Evolutionary conservation across 2,888 invertebrate species (phyloP), one percentile per base, ranked within the genome.

Genomic region (Hipparchia semele): DNA sequence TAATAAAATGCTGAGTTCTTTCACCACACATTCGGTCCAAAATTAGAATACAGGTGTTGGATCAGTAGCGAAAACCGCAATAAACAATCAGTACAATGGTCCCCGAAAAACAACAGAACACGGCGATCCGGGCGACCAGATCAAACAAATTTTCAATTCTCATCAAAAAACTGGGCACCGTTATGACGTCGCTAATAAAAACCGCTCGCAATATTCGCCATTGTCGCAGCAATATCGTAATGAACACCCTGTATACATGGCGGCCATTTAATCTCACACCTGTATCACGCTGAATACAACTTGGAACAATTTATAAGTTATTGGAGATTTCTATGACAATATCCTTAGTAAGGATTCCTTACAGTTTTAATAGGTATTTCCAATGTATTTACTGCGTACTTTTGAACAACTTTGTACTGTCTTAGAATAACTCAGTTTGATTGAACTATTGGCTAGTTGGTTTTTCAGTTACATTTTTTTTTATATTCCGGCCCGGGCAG

Each of bases 221-320:
- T 88, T 85, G 87, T 87, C 87, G 87, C 87, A 86, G 90, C 92
- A 92, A 93, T 92, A 92, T 90, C 92, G 91, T 93, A 93, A 93
- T 92, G 93, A 93, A 93, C 92, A 91, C 83, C 89, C 90, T 91
- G 90, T 91, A 91, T 90, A 90, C 90, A 90, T 87, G 90, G 87
- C 83, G 86, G 89, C 91, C 91, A 91, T 93, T 93, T 92, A 92
- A 93, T 92, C 91, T 93, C 92, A 88, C 93, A 93, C 93, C 93
- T 92, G 93, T 91, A 93, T 92, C 92, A 87, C 82, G 80, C 89
- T 88, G 87, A 89, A 86, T 84, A 83, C 77, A 65, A 76, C 65
- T 73, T 80, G 80, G 79, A 70, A 4, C 59, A 72, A 80, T 82
- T 68, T 39, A 77, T 3, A 71, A 39, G 69, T 76, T 79, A 68